These are phyloP conservation scores for Drosophila mayaguana DNA, from an alignment of 2,888 invertebrate species.

Conservation along the genomic window DNA sequence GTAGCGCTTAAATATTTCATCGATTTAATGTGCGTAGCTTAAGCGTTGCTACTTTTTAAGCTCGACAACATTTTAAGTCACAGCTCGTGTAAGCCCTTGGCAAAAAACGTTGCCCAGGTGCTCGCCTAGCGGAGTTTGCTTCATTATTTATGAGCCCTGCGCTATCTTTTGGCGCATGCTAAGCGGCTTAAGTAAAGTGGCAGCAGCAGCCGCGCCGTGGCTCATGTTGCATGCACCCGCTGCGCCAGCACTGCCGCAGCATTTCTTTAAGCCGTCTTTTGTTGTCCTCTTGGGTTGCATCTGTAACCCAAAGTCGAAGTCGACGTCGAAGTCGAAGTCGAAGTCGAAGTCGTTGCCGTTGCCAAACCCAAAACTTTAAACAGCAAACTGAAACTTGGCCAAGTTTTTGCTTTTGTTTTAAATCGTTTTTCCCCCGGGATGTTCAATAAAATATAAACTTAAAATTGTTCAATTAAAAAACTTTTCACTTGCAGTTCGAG, in stretches of 20 bases:
- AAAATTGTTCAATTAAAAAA: conserved; percentile 83
- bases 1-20: conserved; percentile 71
- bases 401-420: conserved; percentile 26
- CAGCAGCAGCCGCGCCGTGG: conserved; percentile 30
- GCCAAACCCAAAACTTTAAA: conserved; percentile 3
- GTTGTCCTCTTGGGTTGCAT: conserved; percentile 46
- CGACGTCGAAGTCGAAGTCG: conserved; percentile 3
- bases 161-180: conserved; percentile 59
- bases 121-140: conserved; percentile 22
- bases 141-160: conserved; percentile 55
- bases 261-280: conserved; percentile 49
- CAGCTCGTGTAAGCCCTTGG: conserved; percentile 12
- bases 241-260: conserved; percentile 34
- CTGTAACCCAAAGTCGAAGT: conserved; percentile 46
- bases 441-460: conserved; percentile 76
- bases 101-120: conserved; percentile 22
- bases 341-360: not conserved
- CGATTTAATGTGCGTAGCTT: conserved; percentile 64
- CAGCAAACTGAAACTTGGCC: conserved; percentile 14
- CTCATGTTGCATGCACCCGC: conserved; percentile 47
- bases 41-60: conserved; percentile 16
- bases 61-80: conserved; percentile 13
- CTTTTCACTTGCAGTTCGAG: conserved; percentile 66
- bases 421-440: not conserved
- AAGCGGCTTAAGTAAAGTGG: conserved; percentile 67